Evolutionary conservation across 2,113 vertebrate species (phyloP).

Genomic region (Bagarius yarrelli): DNA sequence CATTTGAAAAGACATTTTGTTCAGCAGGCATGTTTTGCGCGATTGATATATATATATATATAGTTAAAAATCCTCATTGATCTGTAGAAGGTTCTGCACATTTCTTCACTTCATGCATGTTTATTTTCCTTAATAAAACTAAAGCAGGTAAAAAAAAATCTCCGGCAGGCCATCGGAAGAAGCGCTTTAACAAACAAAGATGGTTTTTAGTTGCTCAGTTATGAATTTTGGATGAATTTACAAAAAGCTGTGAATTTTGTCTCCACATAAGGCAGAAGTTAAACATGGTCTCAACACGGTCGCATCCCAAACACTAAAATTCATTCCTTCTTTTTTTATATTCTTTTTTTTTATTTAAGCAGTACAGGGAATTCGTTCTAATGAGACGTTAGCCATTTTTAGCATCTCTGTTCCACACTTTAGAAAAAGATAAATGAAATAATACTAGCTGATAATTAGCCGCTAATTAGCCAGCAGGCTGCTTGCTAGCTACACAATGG

Average conservation of each 20-base stretch:
- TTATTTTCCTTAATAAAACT: slow-evolving; percentile 16
- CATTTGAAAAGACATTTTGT: slow-evolving; percentile 49
- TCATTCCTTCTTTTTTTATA: background rate
- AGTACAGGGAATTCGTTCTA: background rate
- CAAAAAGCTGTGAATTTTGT: slow-evolving; percentile 20
- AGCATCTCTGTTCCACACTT: background rate
- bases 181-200: background rate
- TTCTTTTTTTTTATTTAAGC: background rate
- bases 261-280: background rate
- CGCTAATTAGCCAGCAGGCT: background rate
- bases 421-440: background rate
- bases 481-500: background rate
- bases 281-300: background rate
- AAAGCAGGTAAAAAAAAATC: background rate
- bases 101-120: slow-evolving; percentile 46
- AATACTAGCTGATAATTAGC: background rate
- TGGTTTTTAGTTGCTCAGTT: background rate
- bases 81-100: slow-evolving; percentile 17
- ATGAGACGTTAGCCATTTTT: background rate
- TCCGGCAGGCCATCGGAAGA: slow-evolving; percentile 38
- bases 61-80: slow-evolving; percentile 1
- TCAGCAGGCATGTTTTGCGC: slow-evolving; percentile 54
- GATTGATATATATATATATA: no score
- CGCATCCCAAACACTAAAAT: background rate
- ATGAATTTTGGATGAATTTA: background rate